phyloP scores from a whole-genome alignment of 2,888 invertebrate species.

The Trichopria drosophilae region DNA sequence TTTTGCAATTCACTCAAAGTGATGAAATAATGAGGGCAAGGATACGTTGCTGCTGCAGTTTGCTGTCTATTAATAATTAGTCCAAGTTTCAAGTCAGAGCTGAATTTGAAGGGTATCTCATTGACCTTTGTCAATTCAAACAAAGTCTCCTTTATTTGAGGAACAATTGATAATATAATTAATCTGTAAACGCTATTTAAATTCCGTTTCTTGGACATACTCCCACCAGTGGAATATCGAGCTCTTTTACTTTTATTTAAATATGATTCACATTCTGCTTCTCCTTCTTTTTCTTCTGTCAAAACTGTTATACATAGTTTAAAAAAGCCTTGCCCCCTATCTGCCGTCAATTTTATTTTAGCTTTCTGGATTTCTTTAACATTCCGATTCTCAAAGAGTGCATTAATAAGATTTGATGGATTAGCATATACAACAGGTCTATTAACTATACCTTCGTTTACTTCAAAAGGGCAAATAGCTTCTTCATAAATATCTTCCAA shows the following conservation, averaged over 20 bases:
- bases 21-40: neutral
- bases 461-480: conserved; percentile 4
- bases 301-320: neutral
- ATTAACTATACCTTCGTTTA: neutral
- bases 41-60: conserved; percentile 1
- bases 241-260: neutral
- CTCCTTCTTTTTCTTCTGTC: conserved; percentile 1
- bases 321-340: neutral
- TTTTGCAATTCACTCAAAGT: neutral
- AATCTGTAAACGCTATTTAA: neutral
- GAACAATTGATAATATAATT: neutral
- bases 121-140: neutral
- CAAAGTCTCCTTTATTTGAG: neutral
- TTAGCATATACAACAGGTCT: conserved; percentile 10
- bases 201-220: neutral
- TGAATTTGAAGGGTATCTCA: conserved; percentile 1
- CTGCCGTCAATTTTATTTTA: neutral
- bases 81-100: neutral
- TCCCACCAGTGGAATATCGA: neutral
- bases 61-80: neutral
- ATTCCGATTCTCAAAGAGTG: neutral
- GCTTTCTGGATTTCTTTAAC: neutral
- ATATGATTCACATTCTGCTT: neutral
- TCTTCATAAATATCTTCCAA: conserved; percentile 8
- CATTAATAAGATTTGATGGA: no score